Percentiles rank a stretch among this genome's conserved stretches.
These are phyloP conservation scores for Heliconius melpomene DNA, from an alignment of 1,140 invertebrate genomes.

Conservation along the genomic window DNA sequence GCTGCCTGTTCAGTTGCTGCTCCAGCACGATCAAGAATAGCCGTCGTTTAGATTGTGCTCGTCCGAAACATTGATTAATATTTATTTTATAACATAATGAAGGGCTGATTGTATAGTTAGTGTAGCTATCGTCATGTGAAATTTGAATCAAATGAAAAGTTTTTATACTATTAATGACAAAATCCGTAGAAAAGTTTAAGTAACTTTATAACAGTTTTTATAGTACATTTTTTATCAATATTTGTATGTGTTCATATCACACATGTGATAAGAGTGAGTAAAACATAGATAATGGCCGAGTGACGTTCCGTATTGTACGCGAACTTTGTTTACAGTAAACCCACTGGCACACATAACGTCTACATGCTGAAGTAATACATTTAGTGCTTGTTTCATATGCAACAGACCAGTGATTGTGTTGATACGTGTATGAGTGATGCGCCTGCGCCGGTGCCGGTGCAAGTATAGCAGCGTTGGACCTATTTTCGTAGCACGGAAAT, in stretches of 20 bases:
- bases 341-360: conserved; percentile 34
- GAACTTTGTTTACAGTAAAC: conserved; percentile 32
- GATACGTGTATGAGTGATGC: conserved; percentile 71
- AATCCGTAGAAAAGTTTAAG: background rate
- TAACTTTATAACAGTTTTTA: background rate
- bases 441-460: conserved; percentile 68
- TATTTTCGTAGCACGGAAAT: conserved; percentile 81
- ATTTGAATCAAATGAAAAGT: background rate
- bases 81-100: conserved; percentile 2
- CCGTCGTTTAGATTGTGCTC: conserved; percentile 51
- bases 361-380: conserved; percentile 38
- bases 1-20: conserved; percentile 71
- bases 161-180: background rate
- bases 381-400: conserved; percentile 44
- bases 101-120: background rate
- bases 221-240: conserved; percentile 30
- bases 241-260: conserved; percentile 27
- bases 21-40: conserved; percentile 70
- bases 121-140: background rate
- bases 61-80: background rate
- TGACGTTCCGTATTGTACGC: conserved; percentile 25
- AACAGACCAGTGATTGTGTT: conserved; percentile 53
- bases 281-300: conserved; percentile 33
- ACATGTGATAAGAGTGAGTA: conserved; percentile 36
- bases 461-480: conserved; percentile 76